Conservation (phyloP, 2,888 invertebrate species). For the Eilema caniola region DNA sequence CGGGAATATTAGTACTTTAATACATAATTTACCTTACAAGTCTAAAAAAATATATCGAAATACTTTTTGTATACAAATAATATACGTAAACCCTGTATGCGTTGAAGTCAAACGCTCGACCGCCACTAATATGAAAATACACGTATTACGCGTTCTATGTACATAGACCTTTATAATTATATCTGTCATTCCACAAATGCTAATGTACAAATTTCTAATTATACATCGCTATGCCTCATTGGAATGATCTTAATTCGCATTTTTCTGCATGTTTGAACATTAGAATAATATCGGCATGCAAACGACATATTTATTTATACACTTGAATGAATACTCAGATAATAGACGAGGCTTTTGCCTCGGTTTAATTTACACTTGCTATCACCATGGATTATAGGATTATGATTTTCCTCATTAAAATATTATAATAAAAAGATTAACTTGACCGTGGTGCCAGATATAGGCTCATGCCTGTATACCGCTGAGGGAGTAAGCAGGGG, state of each 20-base stretch:
- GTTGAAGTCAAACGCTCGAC: too few relatives aligned
- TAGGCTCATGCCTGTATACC: too few relatives aligned
- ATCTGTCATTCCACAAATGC: slow-evolving; percentile 7
- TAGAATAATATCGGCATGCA: neutral
- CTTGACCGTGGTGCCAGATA: too few relatives aligned
- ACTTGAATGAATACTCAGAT: slow-evolving; percentile 13
- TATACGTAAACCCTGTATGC: too few relatives aligned
- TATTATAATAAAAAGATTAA: too few relatives aligned
- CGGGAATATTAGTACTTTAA: too few relatives aligned
- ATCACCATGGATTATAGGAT: neutral
- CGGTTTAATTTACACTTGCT: neutral
- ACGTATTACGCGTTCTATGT: too few relatives aligned
- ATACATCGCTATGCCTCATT: slow-evolving; percentile 7
- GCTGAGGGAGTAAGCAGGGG: neutral
- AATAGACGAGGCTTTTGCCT: neutral
- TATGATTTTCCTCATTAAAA: neutral
- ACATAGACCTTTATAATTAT: slow-evolving; percentile 1
- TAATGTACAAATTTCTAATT: slow-evolving; percentile 13
- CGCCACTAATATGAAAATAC: too few relatives aligned
- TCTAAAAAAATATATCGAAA: too few relatives aligned
- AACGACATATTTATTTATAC: slow-evolving; percentile 4
- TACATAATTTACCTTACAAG: too few relatives aligned
- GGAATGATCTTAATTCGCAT: slow-evolving; percentile 16
- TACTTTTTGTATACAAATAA: too few relatives aligned
- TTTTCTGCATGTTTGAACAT: slow-evolving; percentile 15